phyloP scores from a whole-genome alignment of 2,113 vertebrate species.

The Himantopus leucocephalus region DNA sequence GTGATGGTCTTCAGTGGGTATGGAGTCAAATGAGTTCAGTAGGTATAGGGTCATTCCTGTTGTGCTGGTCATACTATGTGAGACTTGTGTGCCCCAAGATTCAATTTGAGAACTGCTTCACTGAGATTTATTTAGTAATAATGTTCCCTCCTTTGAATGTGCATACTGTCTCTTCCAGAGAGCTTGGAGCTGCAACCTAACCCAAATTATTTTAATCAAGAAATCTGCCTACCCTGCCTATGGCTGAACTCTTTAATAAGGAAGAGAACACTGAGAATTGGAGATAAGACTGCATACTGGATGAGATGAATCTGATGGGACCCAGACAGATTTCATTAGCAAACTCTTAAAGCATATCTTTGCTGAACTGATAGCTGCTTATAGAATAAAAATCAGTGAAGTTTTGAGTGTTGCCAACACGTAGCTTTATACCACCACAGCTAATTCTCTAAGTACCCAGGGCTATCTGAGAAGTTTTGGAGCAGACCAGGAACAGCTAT shows the following conservation, averaged over 20 bases:
- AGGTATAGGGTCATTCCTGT: not conserved
- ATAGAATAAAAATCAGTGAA: not conserved
- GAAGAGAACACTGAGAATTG: not conserved
- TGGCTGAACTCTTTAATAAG: not conserved
- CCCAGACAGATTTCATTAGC: not conserved
- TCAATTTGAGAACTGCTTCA: not conserved
- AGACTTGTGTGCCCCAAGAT: not conserved
- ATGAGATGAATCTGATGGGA: not conserved
- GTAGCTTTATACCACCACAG: not conserved
- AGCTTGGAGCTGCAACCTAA: not conserved
- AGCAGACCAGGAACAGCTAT: not conserved
- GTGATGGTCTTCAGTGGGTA: not conserved
- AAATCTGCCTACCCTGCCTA: not conserved
- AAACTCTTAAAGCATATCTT: not conserved
- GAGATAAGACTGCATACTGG: not conserved
- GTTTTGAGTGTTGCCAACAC: not conserved
- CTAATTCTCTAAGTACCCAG: not conserved
- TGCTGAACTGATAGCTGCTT: not conserved
- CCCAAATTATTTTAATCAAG: not conserved
- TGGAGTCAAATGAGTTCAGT: not conserved
- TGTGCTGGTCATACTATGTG: rapidly evolving
- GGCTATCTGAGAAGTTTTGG: not conserved
- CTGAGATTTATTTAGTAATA: not conserved
- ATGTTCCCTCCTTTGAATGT: not conserved
- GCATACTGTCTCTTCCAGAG: not conserved